Percentiles rank a stretch among this genome's conserved stretches.
phyloP scores from a whole-genome alignment of 2,113 vertebrate genomes.

The Sinocyclocheilus grahami region DNA sequence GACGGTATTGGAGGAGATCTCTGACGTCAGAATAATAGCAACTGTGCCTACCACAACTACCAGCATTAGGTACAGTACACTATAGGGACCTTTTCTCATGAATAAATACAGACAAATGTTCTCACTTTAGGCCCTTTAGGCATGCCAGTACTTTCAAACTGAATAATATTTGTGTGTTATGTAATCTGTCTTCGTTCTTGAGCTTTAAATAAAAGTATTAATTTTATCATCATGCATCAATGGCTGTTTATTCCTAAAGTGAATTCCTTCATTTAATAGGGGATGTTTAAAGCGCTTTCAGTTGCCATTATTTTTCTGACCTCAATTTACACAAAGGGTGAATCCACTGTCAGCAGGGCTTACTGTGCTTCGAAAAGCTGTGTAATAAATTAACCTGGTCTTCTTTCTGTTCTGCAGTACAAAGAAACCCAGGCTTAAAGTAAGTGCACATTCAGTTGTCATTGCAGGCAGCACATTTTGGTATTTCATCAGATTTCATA shows the following conservation, averaged over 20 bases:
- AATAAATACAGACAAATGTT: background rate
- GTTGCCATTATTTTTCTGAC: background rate
- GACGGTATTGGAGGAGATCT: too few relatives aligned
- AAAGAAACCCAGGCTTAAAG: background rate
- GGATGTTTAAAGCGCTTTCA: background rate
- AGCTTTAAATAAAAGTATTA: background rate
- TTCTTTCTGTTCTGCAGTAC: slow-evolving; percentile 10
- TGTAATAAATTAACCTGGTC: background rate
- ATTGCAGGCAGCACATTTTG: background rate
- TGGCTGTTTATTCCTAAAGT: background rate
- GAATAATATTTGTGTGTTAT: background rate
- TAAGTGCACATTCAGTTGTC: slow-evolving; percentile 21
- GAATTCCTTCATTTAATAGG: background rate
- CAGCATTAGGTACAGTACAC: background rate
- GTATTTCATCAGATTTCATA: background rate
- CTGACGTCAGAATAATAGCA: background rate
- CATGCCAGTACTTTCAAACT: background rate
- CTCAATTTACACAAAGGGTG: background rate
- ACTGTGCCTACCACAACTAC: background rate
- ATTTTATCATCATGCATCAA: background rate
- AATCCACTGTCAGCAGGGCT: background rate
- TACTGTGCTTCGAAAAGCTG: background rate
- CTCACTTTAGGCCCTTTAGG: background rate
- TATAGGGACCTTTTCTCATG: background rate
- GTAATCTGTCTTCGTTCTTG: background rate